A percentile compares a stretch with the other conserved stretches of the same genome.
Evolutionary conservation across 2,888 invertebrate genomes (phyloP).

Genomic region (Caenorhabditis becei): DNA sequence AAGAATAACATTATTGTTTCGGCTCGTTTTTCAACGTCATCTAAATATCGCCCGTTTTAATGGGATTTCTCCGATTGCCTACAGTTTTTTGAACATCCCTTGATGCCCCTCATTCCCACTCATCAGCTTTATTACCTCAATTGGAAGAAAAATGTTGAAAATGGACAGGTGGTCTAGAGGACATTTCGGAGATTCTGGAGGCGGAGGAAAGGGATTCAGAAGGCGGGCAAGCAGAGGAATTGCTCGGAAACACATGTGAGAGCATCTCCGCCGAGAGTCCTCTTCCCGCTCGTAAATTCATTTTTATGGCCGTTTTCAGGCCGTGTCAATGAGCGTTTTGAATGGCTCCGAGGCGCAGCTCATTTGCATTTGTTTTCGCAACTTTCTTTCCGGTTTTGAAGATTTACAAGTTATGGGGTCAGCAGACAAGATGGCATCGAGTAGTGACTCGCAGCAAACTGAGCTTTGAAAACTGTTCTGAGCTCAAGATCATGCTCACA

Average conservation of each 20-base stretch:
- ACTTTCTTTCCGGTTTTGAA: not conserved
- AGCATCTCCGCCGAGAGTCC: not conserved
- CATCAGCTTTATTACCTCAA: conserved; percentile 14
- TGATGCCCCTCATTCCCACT: not conserved
- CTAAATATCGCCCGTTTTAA: not conserved
- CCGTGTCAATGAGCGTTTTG: conserved; percentile 15
- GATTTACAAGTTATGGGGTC: conserved; percentile 14
- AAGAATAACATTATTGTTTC: conserved; percentile 53
- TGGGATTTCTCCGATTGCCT: not conserved
- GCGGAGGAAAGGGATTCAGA: not conserved
- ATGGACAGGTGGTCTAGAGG: conserved; percentile 18
- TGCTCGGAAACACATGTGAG: conserved; percentile 49
- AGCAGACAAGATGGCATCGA: no score
- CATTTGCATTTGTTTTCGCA: conserved; percentile 47
- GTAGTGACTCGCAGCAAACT: no score
- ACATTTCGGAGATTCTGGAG: not conserved
- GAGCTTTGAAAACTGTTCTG: no score
- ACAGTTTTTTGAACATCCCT: conserved; percentile 9
- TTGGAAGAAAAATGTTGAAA: conserved; percentile 2
- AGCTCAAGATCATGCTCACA: no score
- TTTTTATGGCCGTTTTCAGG: conserved; percentile 41
- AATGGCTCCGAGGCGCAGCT: not conserved
- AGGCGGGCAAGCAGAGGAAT: not conserved
- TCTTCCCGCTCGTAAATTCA: conserved; percentile 37
- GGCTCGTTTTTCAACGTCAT: not conserved